A percentile compares a stretch with the other conserved stretches of the same genome.
Conservation (phyloP, 2,113 vertebrate species). For the Catagonus wagneri region DNA sequence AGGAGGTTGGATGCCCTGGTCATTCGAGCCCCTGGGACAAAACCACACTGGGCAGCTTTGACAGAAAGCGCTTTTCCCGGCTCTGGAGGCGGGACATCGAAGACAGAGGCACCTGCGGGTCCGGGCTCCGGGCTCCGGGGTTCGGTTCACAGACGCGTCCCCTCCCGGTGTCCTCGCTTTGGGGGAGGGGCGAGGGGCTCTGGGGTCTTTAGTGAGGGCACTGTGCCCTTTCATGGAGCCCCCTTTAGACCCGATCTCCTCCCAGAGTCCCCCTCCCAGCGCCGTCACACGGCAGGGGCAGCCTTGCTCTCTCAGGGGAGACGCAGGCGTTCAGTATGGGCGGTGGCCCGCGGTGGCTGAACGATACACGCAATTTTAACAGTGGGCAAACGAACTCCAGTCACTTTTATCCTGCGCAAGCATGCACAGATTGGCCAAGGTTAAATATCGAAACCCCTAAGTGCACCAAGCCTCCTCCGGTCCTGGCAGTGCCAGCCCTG, state of each 20-base stretch:
- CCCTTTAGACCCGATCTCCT: accelerated
- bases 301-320: no score
- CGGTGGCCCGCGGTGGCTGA: accelerated
- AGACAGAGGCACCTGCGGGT: accelerated
- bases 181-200: accelerated
- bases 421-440: background rate
- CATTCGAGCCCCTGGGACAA: background rate
- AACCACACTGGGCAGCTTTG: background rate
- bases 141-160: background rate
- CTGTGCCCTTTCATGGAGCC: background rate
- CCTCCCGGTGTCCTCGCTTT: accelerated
- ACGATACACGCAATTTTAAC: background rate
- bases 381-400: background rate
- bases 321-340: accelerated
- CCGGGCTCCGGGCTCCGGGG: no score
- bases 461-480: accelerated
- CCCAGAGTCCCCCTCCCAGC: background rate
- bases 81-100: no score
- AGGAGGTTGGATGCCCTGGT: background rate
- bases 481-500: accelerated
- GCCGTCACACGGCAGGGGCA: accelerated
- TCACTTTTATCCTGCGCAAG: background rate
- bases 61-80: accelerated
- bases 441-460: background rate
- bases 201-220: no score